Percentiles rank a stretch among this genome's conserved stretches.
phyloP scores from a whole-genome alignment of 2,797 vertebrate genomes.

The Peromyscus aztecus region DNA sequence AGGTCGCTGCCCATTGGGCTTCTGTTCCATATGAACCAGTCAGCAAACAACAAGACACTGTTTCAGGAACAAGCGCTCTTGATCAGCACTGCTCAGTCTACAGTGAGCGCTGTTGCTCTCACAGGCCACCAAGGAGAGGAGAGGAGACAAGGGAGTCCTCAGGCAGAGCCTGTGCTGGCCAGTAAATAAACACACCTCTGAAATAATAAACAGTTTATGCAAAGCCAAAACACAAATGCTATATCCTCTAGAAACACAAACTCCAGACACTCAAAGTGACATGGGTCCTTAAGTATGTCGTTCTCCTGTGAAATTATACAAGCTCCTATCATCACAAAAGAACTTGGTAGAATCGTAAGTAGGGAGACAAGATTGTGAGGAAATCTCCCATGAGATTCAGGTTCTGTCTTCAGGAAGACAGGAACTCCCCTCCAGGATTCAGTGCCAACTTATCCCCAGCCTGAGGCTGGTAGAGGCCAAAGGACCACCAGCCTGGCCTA shows the following conservation, averaged over 20 bases:
- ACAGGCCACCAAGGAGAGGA: neutral
- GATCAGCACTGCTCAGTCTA: neutral
- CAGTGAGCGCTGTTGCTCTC: neutral
- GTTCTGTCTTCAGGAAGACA: neutral
- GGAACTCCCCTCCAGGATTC: neutral
- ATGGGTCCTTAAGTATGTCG: neutral
- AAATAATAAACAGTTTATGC: neutral
- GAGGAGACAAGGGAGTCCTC: neutral
- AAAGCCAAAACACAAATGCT: neutral
- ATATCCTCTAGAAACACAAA: neutral
- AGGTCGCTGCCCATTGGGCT: neutral
- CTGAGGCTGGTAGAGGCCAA: too few relatives aligned
- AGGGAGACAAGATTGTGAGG: too few relatives aligned
- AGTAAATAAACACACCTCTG: neutral
- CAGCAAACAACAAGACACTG: neutral
- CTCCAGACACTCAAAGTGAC: neutral
- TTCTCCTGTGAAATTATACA: neutral
- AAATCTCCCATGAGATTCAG: neutral
- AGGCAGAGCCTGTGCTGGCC: neutral
- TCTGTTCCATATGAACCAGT: neutral
- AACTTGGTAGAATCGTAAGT: too few relatives aligned
- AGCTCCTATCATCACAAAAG: neutral
- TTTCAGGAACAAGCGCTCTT: neutral
- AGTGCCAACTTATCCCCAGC: neutral
- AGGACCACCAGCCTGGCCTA: neutral